Conservation (phyloP, 2,888 invertebrate genomes). For the Trissoscelio sp. region DNA sequence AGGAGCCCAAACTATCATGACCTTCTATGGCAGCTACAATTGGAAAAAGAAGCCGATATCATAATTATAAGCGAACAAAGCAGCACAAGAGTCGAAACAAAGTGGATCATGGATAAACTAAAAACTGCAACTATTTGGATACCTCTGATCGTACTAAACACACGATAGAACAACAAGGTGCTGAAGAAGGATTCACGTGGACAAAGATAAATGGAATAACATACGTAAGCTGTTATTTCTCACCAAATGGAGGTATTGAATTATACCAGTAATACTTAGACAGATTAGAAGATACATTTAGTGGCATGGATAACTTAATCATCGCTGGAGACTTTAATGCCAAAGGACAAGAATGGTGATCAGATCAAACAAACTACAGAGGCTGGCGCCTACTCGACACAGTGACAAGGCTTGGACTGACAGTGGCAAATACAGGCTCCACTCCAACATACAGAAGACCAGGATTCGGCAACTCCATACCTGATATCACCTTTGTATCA, state of each 20-base stretch:
- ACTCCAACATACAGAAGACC: not conserved
- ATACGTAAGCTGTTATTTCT: conserved; percentile 46
- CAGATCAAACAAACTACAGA: too few species aligned
- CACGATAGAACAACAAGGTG: not conserved
- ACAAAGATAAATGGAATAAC: conserved; percentile 3
- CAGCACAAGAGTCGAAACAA: not conserved
- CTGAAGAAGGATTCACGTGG: conserved; percentile 54
- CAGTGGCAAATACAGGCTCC: not conserved
- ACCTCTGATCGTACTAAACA: not conserved
- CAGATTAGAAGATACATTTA: not conserved
- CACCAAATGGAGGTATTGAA: conserved; percentile 56
- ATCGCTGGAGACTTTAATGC: conserved; percentile 51
- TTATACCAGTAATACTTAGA: conserved; percentile 45
- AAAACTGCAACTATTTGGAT: conserved; percentile 62
- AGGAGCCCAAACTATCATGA: conserved; percentile 60
- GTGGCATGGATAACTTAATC: not conserved
- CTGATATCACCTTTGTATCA: conserved; percentile 48
- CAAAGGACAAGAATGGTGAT: too few species aligned
- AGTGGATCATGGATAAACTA: conserved; percentile 45
- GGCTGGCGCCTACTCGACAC: too few species aligned
- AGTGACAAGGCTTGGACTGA: not conserved
- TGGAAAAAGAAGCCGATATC: conserved; percentile 26
- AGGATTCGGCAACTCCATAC: conserved; percentile 56
- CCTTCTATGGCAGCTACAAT: conserved; percentile 50
- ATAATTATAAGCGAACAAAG: conserved; percentile 40